phyloP scores from a whole-genome alignment of 2,113 vertebrate genomes.

The Forbesichthys papilliferus region DNA sequence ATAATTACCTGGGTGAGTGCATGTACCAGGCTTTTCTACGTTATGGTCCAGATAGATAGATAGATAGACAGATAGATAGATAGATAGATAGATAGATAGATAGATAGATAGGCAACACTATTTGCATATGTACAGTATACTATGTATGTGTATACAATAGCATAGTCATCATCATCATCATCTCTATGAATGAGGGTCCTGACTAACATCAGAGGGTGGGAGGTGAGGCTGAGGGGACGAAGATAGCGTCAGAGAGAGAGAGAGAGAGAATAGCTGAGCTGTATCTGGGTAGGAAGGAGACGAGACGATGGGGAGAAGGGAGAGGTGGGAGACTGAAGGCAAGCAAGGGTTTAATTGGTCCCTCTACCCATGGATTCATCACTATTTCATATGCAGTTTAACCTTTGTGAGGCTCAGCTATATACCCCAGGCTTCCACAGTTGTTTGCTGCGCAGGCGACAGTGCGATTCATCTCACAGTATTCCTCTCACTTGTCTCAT shows the following conservation, averaged over 20 bases:
- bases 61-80: too few relatives aligned
- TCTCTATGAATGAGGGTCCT: too few relatives aligned
- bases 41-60: too few relatives aligned
- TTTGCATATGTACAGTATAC: too few relatives aligned
- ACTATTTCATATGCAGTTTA: conserved; percentile 81
- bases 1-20: too few relatives aligned
- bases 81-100: too few relatives aligned
- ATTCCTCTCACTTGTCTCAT: conserved; percentile 14
- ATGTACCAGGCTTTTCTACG: too few relatives aligned
- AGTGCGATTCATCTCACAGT: conserved; percentile 26
- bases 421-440: conserved; percentile 39
- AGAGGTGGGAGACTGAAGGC: conserved; percentile 38
- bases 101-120: too few relatives aligned
- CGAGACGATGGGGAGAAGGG: neutral
- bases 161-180: too few relatives aligned
- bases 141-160: too few relatives aligned
- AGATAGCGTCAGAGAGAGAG: conserved; percentile 18
- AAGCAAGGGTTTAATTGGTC: conserved; percentile 84
- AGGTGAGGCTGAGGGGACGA: too few relatives aligned
- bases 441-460: conserved; percentile 37
- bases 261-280: conserved; percentile 19
- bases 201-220: conserved; percentile 21
- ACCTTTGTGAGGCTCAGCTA: conserved; percentile 72
- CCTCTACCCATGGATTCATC: conserved; percentile 75
- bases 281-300: conserved; percentile 2